Conservation (phyloP, 1,140 invertebrate genomes). For the Zaprionus kolodkinae region DNA sequence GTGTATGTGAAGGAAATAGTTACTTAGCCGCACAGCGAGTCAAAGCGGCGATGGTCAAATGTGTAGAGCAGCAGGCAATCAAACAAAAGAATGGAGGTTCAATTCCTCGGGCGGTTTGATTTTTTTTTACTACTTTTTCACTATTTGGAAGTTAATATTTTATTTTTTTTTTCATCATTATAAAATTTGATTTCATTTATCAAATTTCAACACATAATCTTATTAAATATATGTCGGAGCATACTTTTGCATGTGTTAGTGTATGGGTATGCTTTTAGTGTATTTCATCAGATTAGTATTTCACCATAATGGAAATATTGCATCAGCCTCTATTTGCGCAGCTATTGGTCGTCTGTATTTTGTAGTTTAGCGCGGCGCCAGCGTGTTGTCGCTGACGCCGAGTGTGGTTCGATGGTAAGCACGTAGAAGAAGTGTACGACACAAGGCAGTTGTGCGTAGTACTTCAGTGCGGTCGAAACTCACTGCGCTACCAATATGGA, state of each 20-base stretch:
- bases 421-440: neutral
- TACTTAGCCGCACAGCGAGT: too few relatives aligned
- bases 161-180: too few relatives aligned
- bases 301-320: constrained; percentile 1
- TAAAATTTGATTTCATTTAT: too few relatives aligned
- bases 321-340: neutral
- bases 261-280: neutral
- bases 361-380: neutral
- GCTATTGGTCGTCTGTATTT: constrained; percentile 2
- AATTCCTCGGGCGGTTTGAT: too few relatives aligned
- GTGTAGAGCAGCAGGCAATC: too few relatives aligned
- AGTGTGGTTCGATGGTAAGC: neutral
- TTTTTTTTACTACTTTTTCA: too few relatives aligned
- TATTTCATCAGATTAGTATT: constrained; percentile 13
- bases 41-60: too few relatives aligned
- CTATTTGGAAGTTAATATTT: too few relatives aligned
- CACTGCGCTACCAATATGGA: neutral
- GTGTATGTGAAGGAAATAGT: too few relatives aligned
- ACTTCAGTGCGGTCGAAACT: constrained; percentile 3
- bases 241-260: neutral
- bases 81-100: too few relatives aligned
- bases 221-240: constrained; percentile 2
- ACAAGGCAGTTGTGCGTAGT: neutral
- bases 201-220: too few relatives aligned
- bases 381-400: neutral